Evolutionary conservation across 2,888 invertebrate genomes (phyloP).

Genomic region (Thymelicus lineola): DNA sequence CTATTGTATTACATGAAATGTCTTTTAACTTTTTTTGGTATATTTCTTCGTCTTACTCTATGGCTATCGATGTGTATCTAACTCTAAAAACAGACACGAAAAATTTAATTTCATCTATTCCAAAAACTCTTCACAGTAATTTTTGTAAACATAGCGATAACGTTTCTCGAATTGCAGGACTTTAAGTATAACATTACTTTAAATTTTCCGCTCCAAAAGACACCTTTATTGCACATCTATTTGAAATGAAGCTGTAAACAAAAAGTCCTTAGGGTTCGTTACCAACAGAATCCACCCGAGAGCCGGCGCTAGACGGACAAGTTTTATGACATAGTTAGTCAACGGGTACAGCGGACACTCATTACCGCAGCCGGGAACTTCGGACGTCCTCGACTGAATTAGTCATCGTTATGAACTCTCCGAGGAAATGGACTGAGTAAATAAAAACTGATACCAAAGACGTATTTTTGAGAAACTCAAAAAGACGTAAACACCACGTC

Average conservation of each 20-base stretch:
- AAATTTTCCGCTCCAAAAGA: no score
- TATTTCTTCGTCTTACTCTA: no score
- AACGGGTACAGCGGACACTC: constrained; percentile 17
- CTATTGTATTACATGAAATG: no score
- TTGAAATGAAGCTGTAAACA: background rate
- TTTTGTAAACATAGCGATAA: no score
- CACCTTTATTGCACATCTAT: no score
- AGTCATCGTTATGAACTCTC: constrained; percentile 21
- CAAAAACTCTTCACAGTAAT: no score
- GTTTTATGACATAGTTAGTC: constrained; percentile 13
- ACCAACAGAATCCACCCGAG: background rate
- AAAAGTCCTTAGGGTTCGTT: background rate
- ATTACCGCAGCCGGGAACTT: constrained; percentile 18
- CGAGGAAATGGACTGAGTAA: background rate
- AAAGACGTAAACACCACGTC: background rate
- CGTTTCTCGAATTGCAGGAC: no score
- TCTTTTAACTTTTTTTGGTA: no score
- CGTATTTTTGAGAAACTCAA: background rate
- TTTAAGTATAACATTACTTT: no score
- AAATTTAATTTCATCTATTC: no score
- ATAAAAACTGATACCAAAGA: background rate
- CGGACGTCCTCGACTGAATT: constrained; percentile 25
- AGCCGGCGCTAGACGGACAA: background rate
- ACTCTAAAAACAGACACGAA: no score
- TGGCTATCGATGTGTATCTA: no score